Percentiles rank a stretch among this genome's conserved stretches.
These are phyloP conservation scores for Pseudotriccus pelzelni DNA, from an alignment of 2,797 vertebrate genomes.

Conservation along the genomic window DNA sequence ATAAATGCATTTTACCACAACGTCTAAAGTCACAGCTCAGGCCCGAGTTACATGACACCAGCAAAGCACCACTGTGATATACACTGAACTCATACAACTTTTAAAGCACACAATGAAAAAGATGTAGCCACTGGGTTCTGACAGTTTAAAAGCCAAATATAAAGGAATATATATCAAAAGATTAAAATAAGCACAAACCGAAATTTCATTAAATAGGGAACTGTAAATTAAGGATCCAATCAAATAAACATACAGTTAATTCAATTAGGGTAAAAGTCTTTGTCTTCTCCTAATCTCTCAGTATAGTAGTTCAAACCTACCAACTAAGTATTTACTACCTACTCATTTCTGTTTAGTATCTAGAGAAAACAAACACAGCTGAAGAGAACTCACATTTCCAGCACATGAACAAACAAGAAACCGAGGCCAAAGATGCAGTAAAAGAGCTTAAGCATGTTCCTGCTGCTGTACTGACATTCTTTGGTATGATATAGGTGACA, in stretches of 20 bases:
- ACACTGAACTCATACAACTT: background rate
- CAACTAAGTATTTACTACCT: background rate
- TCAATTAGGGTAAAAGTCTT: background rate
- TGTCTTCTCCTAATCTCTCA: background rate
- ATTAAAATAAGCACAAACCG: background rate
- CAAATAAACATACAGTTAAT: background rate
- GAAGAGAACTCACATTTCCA: background rate
- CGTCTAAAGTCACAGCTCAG: background rate
- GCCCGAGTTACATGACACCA: background rate
- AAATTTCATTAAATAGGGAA: background rate
- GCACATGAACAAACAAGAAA: background rate
- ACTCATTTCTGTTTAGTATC: background rate
- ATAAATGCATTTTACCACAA: background rate
- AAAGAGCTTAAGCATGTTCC: background rate
- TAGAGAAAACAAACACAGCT: background rate
- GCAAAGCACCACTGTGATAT: background rate
- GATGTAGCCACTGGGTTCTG: rapidly evolving
- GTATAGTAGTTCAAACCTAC: background rate
- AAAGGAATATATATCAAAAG: background rate
- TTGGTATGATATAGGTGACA: background rate
- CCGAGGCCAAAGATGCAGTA: background rate
- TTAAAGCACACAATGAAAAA: background rate
- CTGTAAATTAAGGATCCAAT: background rate
- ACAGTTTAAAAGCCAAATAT: background rate
- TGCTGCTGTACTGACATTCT: background rate